Percentiles rank a stretch among this genome's conserved stretches.
These are phyloP conservation scores for Cossypha niveicapilla DNA, from an alignment of 2,797 vertebrate genomes.

Conservation along the genomic window DNA sequence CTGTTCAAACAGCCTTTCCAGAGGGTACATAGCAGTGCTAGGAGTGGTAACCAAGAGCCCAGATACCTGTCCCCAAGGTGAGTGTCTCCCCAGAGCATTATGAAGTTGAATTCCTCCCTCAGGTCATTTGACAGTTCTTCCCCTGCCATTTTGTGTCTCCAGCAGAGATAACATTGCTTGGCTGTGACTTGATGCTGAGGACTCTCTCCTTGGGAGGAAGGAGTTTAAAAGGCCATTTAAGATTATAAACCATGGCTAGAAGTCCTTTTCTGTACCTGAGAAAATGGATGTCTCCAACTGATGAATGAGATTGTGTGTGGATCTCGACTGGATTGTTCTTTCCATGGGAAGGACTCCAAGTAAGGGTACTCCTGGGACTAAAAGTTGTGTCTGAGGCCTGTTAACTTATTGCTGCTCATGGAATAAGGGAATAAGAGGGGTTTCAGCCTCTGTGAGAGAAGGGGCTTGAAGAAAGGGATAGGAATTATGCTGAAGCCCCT, in stretches of 20 bases:
- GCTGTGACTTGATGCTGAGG: neutral
- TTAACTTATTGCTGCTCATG: neutral
- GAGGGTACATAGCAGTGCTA: neutral
- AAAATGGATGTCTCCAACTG: neutral
- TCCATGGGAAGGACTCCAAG: neutral
- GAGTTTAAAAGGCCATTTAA: neutral
- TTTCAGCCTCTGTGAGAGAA: neutral
- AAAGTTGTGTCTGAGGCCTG: neutral
- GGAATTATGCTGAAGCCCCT: neutral
- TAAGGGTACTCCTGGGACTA: neutral
- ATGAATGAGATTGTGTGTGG: neutral
- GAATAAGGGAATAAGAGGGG: neutral
- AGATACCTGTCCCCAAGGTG: neutral
- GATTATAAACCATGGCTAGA: neutral
- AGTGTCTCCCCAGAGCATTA: neutral
- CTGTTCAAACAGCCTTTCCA: neutral
- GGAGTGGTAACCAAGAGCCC: neutral
- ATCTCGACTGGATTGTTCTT: neutral
- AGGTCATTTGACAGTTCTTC: neutral
- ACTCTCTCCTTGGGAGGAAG: neutral
- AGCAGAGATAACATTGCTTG: neutral
- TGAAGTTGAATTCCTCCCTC: neutral
- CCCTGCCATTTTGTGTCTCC: neutral
- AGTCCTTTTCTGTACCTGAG: neutral
- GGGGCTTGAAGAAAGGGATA: neutral